Percentiles rank a stretch among this genome's conserved stretches.
Evolutionary conservation across 2,113 vertebrate species (phyloP).

Genomic region (Alosa alosa): DNA sequence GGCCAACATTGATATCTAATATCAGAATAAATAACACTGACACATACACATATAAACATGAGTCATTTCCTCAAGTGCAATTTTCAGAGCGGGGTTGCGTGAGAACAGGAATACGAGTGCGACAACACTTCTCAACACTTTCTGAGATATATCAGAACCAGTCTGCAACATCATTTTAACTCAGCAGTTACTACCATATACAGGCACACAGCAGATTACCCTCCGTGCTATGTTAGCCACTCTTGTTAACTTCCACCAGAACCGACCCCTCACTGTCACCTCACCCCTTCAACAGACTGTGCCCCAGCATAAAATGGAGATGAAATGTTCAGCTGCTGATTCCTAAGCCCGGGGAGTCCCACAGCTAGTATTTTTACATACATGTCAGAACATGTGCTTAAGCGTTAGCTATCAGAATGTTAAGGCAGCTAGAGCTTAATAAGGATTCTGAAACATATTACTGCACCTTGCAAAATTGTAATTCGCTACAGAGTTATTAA

Average conservation of each 20-base stretch:
- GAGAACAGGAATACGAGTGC: background rate
- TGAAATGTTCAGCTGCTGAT: background rate
- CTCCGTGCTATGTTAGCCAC: background rate
- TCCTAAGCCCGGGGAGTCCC: background rate
- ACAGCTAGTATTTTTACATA: background rate
- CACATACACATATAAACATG: background rate
- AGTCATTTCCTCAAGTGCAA: background rate
- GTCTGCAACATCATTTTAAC: background rate
- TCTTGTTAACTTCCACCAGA: background rate
- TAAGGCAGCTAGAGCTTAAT: background rate
- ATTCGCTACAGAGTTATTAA: background rate
- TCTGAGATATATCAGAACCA: background rate
- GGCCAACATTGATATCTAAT: background rate
- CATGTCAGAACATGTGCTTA: background rate
- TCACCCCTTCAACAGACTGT: background rate
- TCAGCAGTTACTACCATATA: background rate
- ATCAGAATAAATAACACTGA: conserved; percentile 11
- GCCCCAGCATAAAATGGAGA: background rate
- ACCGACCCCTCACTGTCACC: background rate
- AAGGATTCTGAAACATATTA: background rate
- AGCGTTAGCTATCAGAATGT: background rate
- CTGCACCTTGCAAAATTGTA: background rate
- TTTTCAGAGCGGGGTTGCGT: background rate
- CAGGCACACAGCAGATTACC: background rate
- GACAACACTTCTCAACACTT: background rate